Evolutionary conservation across 2,113 vertebrate species (phyloP), one percentile per base, ranked within the genome.

Genomic region (Damaliscus lunatus): DNA sequence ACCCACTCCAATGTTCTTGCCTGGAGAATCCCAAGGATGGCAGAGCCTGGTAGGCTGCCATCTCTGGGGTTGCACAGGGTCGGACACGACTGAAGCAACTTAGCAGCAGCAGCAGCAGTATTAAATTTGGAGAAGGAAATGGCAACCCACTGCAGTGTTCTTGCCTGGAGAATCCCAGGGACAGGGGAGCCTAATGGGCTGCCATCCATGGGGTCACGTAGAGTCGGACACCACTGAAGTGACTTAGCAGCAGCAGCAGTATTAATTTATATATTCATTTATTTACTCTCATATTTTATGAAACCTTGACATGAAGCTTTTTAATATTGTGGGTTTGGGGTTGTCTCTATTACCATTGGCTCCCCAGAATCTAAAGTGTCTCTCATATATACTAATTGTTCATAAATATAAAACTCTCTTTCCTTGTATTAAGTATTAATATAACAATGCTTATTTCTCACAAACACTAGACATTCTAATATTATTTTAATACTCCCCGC

Each of bases 201-300:
- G 57, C 23, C 57, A 11, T 59, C 57, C 27, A 27, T 59, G 57
- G 57, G 10, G 25, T 27, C 10, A 2, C 57, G 11, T 0, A 59
- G 55, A 23, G 57, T 59, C 10, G 0, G 10, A 59, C 25, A 59
- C 4, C 0, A 27, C 25, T 59, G 25, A 59, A 59, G 57, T 0
- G 10, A 59, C 25, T 59, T 59, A 59, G 57, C 57, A 59, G 10
- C 25, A 59, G 25, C 57, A 57, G 8, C 55, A 67, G 80, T 62
- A 52, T 55, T 81, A 67, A 88, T 40, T 94, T 88, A 33, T 3
- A 60, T 11, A 29, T 25, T 40, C 23, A 57, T 29, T 64, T 13
- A 13, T 89, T 92, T 95, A 12, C 6, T 92, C 84, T 8, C 21
- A 50, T 53, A 36, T 46, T 93, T 91, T 60, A n/a, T 88, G 40